A percentile compares a stretch with the other conserved stretches of the same genome.
These are phyloP conservation scores for Petaurus breviceps DNA, from an alignment of 2,113 vertebrate species.

Conservation along the genomic window DNA sequence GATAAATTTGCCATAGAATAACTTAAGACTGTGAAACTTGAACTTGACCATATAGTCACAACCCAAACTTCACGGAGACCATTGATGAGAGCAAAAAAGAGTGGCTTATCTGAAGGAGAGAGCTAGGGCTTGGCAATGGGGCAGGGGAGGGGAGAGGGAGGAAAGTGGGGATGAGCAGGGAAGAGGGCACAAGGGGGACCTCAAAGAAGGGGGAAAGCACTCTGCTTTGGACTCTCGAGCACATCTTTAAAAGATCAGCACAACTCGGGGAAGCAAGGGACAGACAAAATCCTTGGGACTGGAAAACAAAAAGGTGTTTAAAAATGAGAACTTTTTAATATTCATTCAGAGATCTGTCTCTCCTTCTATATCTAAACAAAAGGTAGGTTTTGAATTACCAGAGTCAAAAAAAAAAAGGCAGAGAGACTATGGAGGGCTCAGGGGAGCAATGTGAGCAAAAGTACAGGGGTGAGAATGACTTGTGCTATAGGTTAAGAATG, in stretches of 20 bases:
- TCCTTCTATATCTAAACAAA: slow-evolving; percentile 85
- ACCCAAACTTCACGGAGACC: slow-evolving; percentile 98
- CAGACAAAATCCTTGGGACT: slow-evolving; percentile 83
- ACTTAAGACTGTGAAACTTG: not conserved
- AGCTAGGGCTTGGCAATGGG: slow-evolving; percentile 11
- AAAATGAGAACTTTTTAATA: slow-evolving; percentile 85
- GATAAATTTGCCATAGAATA: not conserved
- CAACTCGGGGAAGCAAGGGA: slow-evolving; percentile 82
- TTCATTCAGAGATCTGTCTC: slow-evolving; percentile 89
- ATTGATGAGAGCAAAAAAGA: slow-evolving; percentile 99
- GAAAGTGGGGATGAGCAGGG: slow-evolving; percentile 61
- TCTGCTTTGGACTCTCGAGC: slow-evolving; percentile 79
- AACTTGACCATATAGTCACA: slow-evolving; percentile 78
- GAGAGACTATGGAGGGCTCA: not conserved
- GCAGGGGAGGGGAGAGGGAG: slow-evolving; percentile 43
- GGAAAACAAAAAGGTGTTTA: slow-evolving; percentile 80
- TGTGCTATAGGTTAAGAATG: not conserved
- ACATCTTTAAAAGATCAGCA: slow-evolving; percentile 86
- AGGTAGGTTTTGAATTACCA: not conserved
- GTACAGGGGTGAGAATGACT: no score
- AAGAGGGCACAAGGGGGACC: slow-evolving; percentile 70
- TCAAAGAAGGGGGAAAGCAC: slow-evolving; percentile 73
- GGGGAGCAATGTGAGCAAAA: no score
- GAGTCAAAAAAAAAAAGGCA: not conserved
- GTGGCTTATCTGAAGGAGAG: slow-evolving; percentile 92